Evolutionary conservation across 2,888 invertebrate genomes (phyloP).

Genomic region (Diachrysia chrysitis): DNA sequence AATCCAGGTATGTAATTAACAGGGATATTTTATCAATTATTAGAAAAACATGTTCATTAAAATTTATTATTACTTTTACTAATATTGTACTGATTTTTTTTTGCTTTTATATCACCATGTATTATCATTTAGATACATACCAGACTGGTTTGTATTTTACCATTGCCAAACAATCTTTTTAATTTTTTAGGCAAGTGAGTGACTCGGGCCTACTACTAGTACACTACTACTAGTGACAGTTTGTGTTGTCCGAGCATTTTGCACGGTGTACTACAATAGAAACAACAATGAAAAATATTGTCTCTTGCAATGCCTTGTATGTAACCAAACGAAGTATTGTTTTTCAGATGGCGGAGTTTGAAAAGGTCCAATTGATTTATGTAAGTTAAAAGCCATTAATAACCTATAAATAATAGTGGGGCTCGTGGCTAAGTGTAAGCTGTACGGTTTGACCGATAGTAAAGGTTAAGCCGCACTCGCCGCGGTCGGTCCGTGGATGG

Average conservation of each 20-base stretch:
- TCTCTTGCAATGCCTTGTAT: not conserved
- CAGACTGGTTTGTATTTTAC: not conserved
- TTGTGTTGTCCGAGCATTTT: not conserved
- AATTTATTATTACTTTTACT: too few species aligned
- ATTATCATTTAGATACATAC: not conserved
- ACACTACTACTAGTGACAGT: not conserved
- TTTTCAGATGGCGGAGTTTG: not conserved
- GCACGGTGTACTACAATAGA: not conserved
- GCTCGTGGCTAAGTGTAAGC: too few species aligned
- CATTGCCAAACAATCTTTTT: not conserved
- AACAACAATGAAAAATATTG: conserved; percentile 3
- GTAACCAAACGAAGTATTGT: not conserved
- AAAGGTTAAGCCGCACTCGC: too few species aligned
- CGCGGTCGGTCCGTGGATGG: too few species aligned
- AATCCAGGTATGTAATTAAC: too few species aligned
- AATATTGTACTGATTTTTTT: too few species aligned
- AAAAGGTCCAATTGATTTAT: not conserved
- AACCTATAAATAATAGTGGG: too few species aligned
- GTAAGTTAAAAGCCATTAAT: too few species aligned
- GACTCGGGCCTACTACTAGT: not conserved
- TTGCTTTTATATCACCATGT: not conserved
- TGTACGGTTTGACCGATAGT: too few species aligned
- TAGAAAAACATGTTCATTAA: too few species aligned
- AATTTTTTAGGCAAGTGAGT: not conserved
- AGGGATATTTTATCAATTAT: too few species aligned